Evolutionary conservation across 2,888 invertebrate species (phyloP).

Genomic region (Archips crataeganus): DNA sequence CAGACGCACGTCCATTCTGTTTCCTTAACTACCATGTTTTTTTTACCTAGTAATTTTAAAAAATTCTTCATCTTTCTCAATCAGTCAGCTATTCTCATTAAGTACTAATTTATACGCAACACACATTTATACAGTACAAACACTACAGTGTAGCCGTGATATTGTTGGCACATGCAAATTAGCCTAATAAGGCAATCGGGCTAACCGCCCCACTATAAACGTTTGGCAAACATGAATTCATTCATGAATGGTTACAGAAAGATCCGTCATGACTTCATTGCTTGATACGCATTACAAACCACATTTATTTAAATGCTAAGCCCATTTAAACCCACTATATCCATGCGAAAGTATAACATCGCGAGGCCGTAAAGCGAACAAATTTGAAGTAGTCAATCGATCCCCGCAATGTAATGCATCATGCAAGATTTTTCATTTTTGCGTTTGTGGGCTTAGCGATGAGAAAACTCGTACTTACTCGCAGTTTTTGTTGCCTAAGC

Average conservation of each 20-base stretch:
- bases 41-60: neutral
- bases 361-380: too few relatives aligned
- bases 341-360: too few relatives aligned
- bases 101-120: constrained; percentile 52
- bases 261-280: neutral
- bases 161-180: constrained; percentile 60
- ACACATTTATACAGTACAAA: constrained; percentile 40
- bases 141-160: constrained; percentile 42
- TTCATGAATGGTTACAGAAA: constrained; percentile 9
- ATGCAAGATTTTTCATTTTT: too few relatives aligned
- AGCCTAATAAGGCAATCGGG: constrained; percentile 51
- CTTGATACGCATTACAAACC: too few relatives aligned
- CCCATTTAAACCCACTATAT: too few relatives aligned
- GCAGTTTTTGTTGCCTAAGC: too few relatives aligned
- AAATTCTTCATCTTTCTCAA: neutral
- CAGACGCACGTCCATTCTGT: too few relatives aligned
- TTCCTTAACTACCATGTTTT: neutral
- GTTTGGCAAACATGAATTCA: constrained; percentile 28
- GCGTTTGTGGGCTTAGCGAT: too few relatives aligned
- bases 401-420: too few relatives aligned
- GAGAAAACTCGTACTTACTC: too few relatives aligned
- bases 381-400: too few relatives aligned
- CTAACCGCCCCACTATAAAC: constrained; percentile 47
- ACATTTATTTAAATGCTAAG: too few relatives aligned
- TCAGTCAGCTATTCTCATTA: constrained; percentile 41